These are phyloP conservation scores for Agrotis puta DNA, from an alignment of 2,888 invertebrate species.

Conservation along the genomic window DNA sequence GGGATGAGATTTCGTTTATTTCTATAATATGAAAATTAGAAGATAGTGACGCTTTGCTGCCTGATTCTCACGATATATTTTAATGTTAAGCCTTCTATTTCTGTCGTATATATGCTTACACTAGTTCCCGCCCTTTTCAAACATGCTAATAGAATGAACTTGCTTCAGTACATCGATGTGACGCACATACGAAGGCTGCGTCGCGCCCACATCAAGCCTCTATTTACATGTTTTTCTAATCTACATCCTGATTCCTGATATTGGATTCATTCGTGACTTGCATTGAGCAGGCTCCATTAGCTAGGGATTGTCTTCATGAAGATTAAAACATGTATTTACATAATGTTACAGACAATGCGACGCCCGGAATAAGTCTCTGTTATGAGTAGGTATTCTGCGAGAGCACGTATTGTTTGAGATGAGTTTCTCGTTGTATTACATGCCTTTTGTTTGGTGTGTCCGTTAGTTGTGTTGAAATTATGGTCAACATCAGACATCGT, in stretches of 20 bases:
- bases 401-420: slow-evolving; percentile 60
- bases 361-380: slow-evolving; percentile 74
- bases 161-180: slow-evolving; percentile 54
- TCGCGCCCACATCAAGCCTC: slow-evolving; percentile 66
- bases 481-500: slow-evolving; percentile 34
- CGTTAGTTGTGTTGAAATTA: slow-evolving; percentile 26
- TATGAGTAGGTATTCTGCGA: slow-evolving; percentile 66
- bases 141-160: slow-evolving; percentile 65
- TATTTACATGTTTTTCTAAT: slow-evolving; percentile 87
- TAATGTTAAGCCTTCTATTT: slow-evolving; percentile 13
- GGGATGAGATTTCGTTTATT: slow-evolving; percentile 53
- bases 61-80: slow-evolving; percentile 61
- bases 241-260: slow-evolving; percentile 82
- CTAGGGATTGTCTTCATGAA: slow-evolving; percentile 71
- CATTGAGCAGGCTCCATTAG: slow-evolving; percentile 80
- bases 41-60: slow-evolving; percentile 32
- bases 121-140: slow-evolving; percentile 44
- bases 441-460: slow-evolving; percentile 30
- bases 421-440: slow-evolving; percentile 38
- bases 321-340: slow-evolving; percentile 83
- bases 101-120: neutral
- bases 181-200: slow-evolving; percentile 56
- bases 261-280: slow-evolving; percentile 85
- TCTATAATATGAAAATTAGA: slow-evolving; percentile 62
- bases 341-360: slow-evolving; percentile 82